A percentile compares a stretch with the other conserved stretches of the same genome.
Evolutionary conservation across 1,140 invertebrate genomes (phyloP).

Genomic region (Drosophila orosa): DNA sequence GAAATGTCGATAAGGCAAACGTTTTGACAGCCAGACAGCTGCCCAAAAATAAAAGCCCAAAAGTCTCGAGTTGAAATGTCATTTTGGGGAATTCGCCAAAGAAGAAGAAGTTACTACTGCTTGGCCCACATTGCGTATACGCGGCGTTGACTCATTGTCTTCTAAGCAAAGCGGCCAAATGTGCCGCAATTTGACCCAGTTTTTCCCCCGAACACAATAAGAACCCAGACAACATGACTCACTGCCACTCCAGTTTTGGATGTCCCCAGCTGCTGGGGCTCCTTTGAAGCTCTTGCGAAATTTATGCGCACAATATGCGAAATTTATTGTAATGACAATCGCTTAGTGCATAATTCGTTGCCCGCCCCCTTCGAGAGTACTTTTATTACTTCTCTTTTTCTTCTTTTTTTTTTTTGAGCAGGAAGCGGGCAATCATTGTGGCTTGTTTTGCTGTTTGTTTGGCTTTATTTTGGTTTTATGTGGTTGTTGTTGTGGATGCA

Average conservation of each 20-base stretch:
- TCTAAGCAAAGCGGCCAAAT: conserved; percentile 19
- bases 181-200: conserved; percentile 67
- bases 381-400: conserved; percentile 18
- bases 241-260: conserved; percentile 66
- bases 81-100: conserved; percentile 23
- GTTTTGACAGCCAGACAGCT: conserved; percentile 67
- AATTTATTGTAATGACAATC: conserved; percentile 81
- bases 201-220: conserved; percentile 38
- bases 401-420: conserved; percentile 32
- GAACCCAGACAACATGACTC: conserved; percentile 40
- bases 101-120: conserved; percentile 60
- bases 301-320: conserved; percentile 82
- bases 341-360: conserved; percentile 77
- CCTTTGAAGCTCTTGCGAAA: conserved; percentile 75
- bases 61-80: conserved; percentile 39
- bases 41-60: conserved; percentile 32
- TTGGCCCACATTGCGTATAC: conserved; percentile 77
- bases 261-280: conserved; percentile 61
- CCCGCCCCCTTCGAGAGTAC: conserved; percentile 26
- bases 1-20: conserved; percentile 76
- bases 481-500: conserved; percentile 37
- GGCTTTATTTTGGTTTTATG: conserved; percentile 8
- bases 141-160: conserved; percentile 72
- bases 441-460: conserved; percentile 43
- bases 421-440: conserved; percentile 72